A percentile compares a stretch with the other conserved stretches of the same genome.
Conservation (phyloP, 2,797 vertebrate species). For the Setipinna tenuifilis region DNA sequence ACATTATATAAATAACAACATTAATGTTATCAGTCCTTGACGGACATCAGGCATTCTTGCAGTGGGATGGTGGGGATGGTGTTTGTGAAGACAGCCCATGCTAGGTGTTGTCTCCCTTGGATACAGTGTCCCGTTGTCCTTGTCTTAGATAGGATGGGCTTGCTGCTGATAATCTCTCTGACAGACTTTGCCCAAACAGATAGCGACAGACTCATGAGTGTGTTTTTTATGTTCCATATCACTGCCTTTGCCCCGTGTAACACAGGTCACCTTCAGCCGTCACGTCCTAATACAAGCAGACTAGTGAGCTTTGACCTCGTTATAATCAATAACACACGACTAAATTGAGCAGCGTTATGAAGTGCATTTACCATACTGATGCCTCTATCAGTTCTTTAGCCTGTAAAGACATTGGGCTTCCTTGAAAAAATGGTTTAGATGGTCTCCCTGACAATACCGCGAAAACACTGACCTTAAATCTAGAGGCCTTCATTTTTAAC, state of each 20-base stretch:
- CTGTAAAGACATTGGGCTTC: neutral
- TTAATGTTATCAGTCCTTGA: no score
- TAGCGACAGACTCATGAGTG: slow-evolving; percentile 51
- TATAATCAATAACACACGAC: neutral
- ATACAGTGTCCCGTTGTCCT: slow-evolving; percentile 56
- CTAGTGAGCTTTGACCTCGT: neutral
- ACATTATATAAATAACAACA: no score
- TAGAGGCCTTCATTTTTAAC: neutral
- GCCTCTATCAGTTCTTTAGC: neutral
- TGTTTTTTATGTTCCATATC: slow-evolving; percentile 32
- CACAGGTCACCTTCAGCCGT: neutral
- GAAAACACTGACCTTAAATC: neutral
- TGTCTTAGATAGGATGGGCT: slow-evolving; percentile 34
- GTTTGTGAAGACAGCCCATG: slow-evolving; percentile 57
- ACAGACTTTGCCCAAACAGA: slow-evolving; percentile 73
- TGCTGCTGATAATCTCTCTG: neutral
- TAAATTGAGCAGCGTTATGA: neutral
- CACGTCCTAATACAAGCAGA: neutral
- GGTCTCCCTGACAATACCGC: neutral
- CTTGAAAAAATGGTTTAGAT: neutral
- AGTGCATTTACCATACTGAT: neutral
- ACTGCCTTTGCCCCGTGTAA: slow-evolving; percentile 28
- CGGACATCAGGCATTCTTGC: no score
- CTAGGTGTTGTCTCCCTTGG: slow-evolving; percentile 48
- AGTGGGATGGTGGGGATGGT: neutral